A percentile compares a stretch with the other conserved stretches of the same genome.
Evolutionary conservation across 2,888 invertebrate genomes (phyloP).

Genomic region (Yponomeuta evonymella): DNA sequence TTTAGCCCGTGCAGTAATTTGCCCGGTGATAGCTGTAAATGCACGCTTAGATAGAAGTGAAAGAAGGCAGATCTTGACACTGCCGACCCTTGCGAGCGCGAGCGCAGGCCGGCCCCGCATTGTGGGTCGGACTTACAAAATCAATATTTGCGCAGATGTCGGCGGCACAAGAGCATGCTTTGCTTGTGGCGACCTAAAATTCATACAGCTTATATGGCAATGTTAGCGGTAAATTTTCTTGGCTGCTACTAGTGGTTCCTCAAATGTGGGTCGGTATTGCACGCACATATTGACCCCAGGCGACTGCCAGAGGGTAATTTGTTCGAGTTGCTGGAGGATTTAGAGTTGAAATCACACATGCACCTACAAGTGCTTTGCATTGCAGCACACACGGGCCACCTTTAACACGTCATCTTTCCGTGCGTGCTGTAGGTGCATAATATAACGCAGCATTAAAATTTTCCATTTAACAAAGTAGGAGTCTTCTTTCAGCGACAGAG

Average conservation of each 20-base stretch:
- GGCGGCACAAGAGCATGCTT: conserved; percentile 72
- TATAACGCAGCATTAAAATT: no score
- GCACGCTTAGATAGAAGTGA: conserved; percentile 7
- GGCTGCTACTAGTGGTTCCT: conserved; percentile 73
- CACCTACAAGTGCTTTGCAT: not conserved
- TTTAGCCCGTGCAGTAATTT: not conserved
- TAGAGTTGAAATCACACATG: not conserved
- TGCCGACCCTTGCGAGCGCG: conserved; percentile 20
- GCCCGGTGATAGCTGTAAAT: not conserved
- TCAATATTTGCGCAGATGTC: conserved; percentile 76
- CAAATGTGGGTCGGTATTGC: conserved; percentile 71
- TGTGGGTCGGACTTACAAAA: conserved; percentile 70
- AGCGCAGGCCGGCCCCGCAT: conserved; percentile 43
- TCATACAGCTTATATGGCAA: conserved; percentile 75
- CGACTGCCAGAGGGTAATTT: conserved; percentile 16
- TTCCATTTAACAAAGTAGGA: no score
- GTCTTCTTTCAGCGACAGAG: no score
- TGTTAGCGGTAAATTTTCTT: conserved; percentile 76
- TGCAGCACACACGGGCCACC: not conserved
- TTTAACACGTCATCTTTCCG: not conserved
- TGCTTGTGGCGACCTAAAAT: conserved; percentile 74
- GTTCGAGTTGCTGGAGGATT: conserved; percentile 8
- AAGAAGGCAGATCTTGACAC: conserved; percentile 10
- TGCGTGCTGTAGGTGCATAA: no score
- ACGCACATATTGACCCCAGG: conserved; percentile 66